A percentile compares a stretch with the other conserved stretches of the same genome.
Evolutionary conservation across 2,797 vertebrate species (phyloP).

Genomic region (Sebastes kiyomatsui): DNA sequence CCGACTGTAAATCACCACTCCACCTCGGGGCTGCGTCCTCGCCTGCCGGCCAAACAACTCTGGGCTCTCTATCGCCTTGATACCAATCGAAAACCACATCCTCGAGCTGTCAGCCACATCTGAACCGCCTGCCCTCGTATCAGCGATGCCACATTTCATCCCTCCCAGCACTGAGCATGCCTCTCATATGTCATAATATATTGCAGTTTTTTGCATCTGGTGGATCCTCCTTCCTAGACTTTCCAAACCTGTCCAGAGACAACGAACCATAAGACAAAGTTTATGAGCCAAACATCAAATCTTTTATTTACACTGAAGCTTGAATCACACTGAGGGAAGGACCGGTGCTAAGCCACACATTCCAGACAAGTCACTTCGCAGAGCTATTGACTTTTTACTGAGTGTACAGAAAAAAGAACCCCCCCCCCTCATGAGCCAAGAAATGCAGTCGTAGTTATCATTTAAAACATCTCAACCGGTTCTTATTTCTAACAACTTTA

Average conservation of each 20-base stretch:
- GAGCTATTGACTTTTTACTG: slow-evolving; percentile 28
- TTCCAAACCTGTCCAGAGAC: slow-evolving; percentile 17
- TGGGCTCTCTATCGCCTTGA: background rate
- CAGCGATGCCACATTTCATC: slow-evolving; percentile 64
- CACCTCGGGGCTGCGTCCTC: slow-evolving; percentile 30
- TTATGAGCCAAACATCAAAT: slow-evolving; percentile 62
- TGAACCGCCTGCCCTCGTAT: slow-evolving; percentile 43
- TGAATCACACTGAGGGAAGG: slow-evolving; percentile 45
- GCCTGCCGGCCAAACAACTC: slow-evolving; percentile 43
- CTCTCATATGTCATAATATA: slow-evolving; percentile 20
- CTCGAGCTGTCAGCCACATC: slow-evolving; percentile 50
- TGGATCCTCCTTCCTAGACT: background rate
- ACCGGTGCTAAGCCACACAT: slow-evolving; percentile 24
- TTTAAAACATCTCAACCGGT: slow-evolving; percentile 21
- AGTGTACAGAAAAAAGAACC: background rate
- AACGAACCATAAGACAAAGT: slow-evolving; percentile 20
- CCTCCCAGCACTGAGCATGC: slow-evolving; percentile 42
- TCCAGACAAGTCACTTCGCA: slow-evolving; percentile 28
- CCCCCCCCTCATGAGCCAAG: background rate
- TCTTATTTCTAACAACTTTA: slow-evolving; percentile 38
- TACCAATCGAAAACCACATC: slow-evolving; percentile 52
- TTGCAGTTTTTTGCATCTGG: slow-evolving; percentile 28
- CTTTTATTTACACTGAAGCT: slow-evolving; percentile 77
- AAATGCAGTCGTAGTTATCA: slow-evolving; percentile 17
- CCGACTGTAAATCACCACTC: background rate